These are phyloP conservation scores for Erebia aethiops DNA, from an alignment of 2,888 invertebrate species.

Conservation along the genomic window DNA sequence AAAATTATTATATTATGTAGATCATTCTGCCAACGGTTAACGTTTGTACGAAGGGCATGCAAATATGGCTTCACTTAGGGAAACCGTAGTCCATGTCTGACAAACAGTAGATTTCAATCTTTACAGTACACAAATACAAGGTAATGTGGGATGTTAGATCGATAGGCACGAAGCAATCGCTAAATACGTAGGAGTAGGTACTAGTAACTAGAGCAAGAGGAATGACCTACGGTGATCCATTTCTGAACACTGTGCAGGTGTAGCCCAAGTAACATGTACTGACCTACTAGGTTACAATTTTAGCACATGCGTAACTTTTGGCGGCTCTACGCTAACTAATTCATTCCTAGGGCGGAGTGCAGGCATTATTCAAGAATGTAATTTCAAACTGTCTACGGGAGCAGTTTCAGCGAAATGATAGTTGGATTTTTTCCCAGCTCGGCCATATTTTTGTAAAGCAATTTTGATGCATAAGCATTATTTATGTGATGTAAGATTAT, in stretches of 20 bases:
- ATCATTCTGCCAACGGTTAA: not conserved
- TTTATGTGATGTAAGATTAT: slow-evolving; percentile 8
- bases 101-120: slow-evolving; percentile 10
- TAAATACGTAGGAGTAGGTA: slow-evolving; percentile 26
- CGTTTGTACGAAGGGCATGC: not conserved
- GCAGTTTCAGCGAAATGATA: slow-evolving; percentile 3
- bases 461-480: not conserved
- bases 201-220: slow-evolving; percentile 27
- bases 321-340: slow-evolving; percentile 28
- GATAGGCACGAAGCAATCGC: slow-evolving; percentile 19
- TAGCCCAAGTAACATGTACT: slow-evolving; percentile 31
- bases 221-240: slow-evolving; percentile 38
- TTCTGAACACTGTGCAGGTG: slow-evolving; percentile 36
- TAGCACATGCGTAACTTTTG: slow-evolving; percentile 33
- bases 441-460: slow-evolving; percentile 9
- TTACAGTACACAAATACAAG: not conserved
- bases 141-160: not conserved
- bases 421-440: slow-evolving; percentile 14
- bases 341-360: slow-evolving; percentile 9
- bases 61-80: slow-evolving; percentile 7
- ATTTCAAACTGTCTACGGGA: slow-evolving; percentile 22
- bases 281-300: slow-evolving; percentile 26
- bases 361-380: slow-evolving; percentile 18
- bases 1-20: not conserved
- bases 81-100: not conserved